Conservation (phyloP, 2,113 vertebrate species). For the Solea senegalensis region DNA sequence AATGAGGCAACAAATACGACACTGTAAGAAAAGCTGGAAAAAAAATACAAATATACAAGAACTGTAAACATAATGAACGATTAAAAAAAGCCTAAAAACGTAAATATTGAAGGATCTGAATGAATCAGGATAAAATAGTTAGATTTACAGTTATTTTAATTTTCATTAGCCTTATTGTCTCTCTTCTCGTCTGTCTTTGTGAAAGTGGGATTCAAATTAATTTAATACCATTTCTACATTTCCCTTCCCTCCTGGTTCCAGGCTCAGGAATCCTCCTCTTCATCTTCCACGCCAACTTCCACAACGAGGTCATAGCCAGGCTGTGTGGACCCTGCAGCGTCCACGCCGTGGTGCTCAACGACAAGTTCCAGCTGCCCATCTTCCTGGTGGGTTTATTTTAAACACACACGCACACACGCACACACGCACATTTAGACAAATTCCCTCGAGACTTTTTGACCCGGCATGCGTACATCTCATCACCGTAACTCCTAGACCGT, state of each 20-base stretch:
- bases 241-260: conserved; percentile 47
- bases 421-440: background rate
- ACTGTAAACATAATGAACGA: too few species aligned
- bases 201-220: background rate
- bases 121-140: too few species aligned
- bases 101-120: too few species aligned
- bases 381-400: conserved; percentile 86
- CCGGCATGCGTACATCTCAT: too few species aligned
- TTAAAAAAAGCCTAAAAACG: too few species aligned
- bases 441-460: too few species aligned
- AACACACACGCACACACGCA: background rate
- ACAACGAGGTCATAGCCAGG: conserved; percentile 87
- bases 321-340: conserved; percentile 95
- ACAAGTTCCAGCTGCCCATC: conserved; percentile 96
- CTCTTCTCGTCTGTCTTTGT: background rate
- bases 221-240: background rate
- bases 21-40: too few species aligned
- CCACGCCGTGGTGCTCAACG: conserved; percentile 94
- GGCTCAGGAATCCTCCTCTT: conserved; percentile 94
- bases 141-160: background rate
- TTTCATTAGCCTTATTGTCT: background rate
- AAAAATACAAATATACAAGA: too few species aligned
- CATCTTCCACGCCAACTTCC: conserved; percentile 94
- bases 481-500: too few species aligned
- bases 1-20: too few species aligned